Conservation (phyloP, 1,140 invertebrate species). For the Ips typographus region DNA sequence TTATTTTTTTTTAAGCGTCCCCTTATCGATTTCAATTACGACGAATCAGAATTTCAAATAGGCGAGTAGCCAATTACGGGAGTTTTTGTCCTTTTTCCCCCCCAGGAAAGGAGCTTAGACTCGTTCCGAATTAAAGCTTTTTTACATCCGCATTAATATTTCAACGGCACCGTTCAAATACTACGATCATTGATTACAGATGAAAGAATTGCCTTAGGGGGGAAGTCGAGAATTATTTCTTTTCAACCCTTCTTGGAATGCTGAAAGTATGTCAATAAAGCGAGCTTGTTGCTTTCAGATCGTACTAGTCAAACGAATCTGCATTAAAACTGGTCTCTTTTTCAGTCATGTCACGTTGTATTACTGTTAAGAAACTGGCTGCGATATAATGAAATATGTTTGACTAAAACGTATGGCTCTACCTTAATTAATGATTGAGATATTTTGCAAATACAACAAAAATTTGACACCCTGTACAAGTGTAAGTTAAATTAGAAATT, state of each 20-base stretch:
- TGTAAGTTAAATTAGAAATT: too few species aligned
- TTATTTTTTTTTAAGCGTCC: background rate
- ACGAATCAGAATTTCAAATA: conserved; percentile 28
- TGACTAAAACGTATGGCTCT: too few species aligned
- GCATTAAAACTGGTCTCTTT: too few species aligned
- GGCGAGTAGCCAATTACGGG: conserved; percentile 24
- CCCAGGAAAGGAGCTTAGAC: conserved; percentile 24
- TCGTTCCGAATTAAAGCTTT: conserved; percentile 34
- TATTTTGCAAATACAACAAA: too few species aligned
- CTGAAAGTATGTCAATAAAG: background rate
- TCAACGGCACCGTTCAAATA: conserved; percentile 37
- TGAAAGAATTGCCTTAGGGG: conserved; percentile 39
- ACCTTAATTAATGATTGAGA: too few species aligned
- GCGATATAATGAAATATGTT: too few species aligned
- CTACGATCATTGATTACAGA: conserved; percentile 46
- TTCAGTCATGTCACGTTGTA: too few species aligned
- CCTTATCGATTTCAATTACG: conserved; percentile 30
- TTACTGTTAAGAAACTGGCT: too few species aligned
- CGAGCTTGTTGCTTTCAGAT: too few species aligned
- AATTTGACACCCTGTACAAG: too few species aligned
- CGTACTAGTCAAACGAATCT: too few species aligned
- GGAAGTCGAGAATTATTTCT: conserved; percentile 42
- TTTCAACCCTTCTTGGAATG: conserved; percentile 32
- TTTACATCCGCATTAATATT: conserved; percentile 40
- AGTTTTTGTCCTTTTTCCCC: conserved; percentile 26